Evolutionary conservation across 2,888 invertebrate genomes (phyloP), one percentile per base, ranked within the genome.

Genomic region (Harpagoxenus sublaevis): DNA sequence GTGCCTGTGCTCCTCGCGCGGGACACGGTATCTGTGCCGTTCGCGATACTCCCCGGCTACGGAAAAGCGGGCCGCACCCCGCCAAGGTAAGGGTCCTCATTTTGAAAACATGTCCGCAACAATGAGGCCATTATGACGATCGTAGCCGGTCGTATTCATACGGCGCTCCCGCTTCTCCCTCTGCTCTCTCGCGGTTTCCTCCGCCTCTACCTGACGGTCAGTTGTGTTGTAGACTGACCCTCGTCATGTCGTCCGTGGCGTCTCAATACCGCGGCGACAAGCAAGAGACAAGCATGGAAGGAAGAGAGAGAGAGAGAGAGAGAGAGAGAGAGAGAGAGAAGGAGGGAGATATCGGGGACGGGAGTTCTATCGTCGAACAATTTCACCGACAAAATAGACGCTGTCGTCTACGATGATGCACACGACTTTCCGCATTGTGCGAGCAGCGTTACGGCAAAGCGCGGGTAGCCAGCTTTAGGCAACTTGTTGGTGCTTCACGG

Each of bases 61-160:
- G 82, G 74, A 70, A 82, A 71, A 62, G 63, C 77, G 57, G 68
- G 51, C 55, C 65, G 55, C 57, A 62, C 71, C 71, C 60, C 65
- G 51, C 60, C 42, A 45, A 78, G 71, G 79, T 84, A 88, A 83
- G 86, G 85, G 88, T 92, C 90, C 93, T 93, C 93, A 94, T 94
- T 94, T 94, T 92, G 89, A 94, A 95, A 95, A 95, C 95, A 95
- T 93, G 93, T 94, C 94, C 94, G 91, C 94, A 95, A 95, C 95
- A 95, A 95, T 94, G 91, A 93, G 91, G 89, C 93, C 92, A 94
- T 94, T 94, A 94, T 94, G 92, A 93, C 93, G 92, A 94, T 94
- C 92, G 91, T 92, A 88, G 90, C 87, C 88, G 88, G 85, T 89
- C 91, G 89, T 83, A 85, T 92, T 92, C 86, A 87, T 89, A 84